Base-by-base conservation (phyloP, 2,797 vertebrate genomes). In the Labeo calbasu region DNA sequence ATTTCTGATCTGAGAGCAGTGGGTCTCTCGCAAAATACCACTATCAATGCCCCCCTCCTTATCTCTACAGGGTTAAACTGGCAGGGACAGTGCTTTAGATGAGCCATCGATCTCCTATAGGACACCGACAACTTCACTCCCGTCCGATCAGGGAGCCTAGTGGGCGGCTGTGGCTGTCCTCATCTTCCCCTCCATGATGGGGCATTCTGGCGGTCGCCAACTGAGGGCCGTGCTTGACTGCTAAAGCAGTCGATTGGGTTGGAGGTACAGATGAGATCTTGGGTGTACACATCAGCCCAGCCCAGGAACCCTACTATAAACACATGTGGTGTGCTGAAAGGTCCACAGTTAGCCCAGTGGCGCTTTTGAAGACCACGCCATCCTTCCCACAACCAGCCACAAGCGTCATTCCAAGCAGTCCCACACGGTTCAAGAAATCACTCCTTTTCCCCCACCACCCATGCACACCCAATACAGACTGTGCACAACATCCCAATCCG, bases 191-290 rank as follows among this genome's bases (percentile, higher is more conserved):
- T 87, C 86, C 84, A 71, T 87, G 89, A 89, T 72, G 87, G 87
- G 89, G 84, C 83, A 88, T 88, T 84, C 86, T 81, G 84, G 69
- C 57, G 79, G 83, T 87, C 73, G 73, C 79, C 78, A 84, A 70
- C 71, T 61, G 75, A 86, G 88, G 89, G 90, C 83, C 82, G 86
- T 89, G 89, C 85, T 89, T 81, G 70, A 85, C 90, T 90, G 89
- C 90, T 88, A 79, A 89, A 89, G 86, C 89, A 61, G 32, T 55
- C 57, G 82, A 87, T 86, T 85, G 83, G 76, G 68, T 83, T 77
- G 71, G 86, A 84, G 86, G 84, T 83, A 86, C 59, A 84, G 61
- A 80, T 87, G 89, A 87, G 70, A 75, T 71, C 79, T 81, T 85
- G 79, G 77, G 86, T 87, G 84, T 87, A 88, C 87, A 90, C 85